A percentile compares a stretch with the other conserved stretches of the same genome.
These are phyloP conservation scores for Gymnothorax reevesii DNA, from an alignment of 2,797 vertebrate species.

Conservation along the genomic window DNA sequence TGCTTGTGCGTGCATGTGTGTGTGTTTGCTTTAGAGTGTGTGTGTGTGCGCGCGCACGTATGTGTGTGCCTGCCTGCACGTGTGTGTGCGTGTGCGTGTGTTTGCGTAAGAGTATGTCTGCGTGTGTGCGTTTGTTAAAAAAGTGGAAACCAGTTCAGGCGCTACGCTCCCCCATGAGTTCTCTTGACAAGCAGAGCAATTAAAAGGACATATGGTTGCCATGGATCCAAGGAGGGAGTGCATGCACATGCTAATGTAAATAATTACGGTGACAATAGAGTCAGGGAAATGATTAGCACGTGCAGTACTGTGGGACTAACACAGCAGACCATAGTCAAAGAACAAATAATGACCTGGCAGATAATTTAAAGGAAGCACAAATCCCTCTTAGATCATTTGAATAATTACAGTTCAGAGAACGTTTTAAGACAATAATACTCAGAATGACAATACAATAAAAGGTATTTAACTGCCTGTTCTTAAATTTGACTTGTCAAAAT, in stretches of 20 bases:
- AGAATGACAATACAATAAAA: slow-evolving; percentile 57
- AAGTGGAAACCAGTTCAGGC: background rate
- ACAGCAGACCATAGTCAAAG: slow-evolving; percentile 55
- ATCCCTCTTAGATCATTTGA: slow-evolving; percentile 68
- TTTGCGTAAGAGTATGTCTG: background rate
- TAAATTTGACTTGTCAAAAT: slow-evolving; percentile 50
- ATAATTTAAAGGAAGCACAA: slow-evolving; percentile 70
- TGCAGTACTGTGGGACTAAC: slow-evolving; percentile 37
- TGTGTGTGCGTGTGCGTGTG: background rate
- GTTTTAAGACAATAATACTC: slow-evolving; percentile 50
- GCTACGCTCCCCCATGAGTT: background rate
- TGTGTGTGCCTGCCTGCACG: background rate
- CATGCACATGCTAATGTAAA: slow-evolving; percentile 56
- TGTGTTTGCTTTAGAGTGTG: background rate
- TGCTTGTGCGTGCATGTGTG: background rate
- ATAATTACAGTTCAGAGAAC: slow-evolving; percentile 66
- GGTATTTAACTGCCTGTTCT: slow-evolving; percentile 34
- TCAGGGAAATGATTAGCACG: slow-evolving; percentile 45
- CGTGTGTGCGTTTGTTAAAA: background rate
- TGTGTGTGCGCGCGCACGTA: background rate
- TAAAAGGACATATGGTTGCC: background rate
- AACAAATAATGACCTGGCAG: slow-evolving; percentile 69
- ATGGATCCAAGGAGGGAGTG: slow-evolving; percentile 45
- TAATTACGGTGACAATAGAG: slow-evolving; percentile 63
- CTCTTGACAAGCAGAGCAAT: background rate